Evolutionary conservation across 2,113 vertebrate genomes (phyloP), one percentile per base, ranked within the genome.

Genomic region (Megaleporinus macrocephalus): DNA sequence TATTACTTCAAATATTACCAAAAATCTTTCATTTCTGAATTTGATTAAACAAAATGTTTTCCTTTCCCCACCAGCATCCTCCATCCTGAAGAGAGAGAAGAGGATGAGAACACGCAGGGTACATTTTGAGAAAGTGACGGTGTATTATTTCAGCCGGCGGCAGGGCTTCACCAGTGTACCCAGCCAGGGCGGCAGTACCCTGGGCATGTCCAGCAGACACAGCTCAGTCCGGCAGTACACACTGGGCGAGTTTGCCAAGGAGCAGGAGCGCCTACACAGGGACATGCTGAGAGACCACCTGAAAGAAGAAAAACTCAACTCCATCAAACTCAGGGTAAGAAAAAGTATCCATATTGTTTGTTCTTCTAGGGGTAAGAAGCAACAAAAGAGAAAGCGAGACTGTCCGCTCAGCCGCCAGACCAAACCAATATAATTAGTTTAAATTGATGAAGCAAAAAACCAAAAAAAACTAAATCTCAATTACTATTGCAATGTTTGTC

Each of bases 111-210:
- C 95, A 0, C 95, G 96, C 88, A 96, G 96, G 94, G 98, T 99
- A 26, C 97, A 96, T 80, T 99, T 99, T 59, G 97, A 98, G 70
- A 98, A 97, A n/a, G 97, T 99, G 88, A 99, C 97, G 0, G 97
- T 99, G 82, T 99, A 98, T 91, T 99, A 99, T 94, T 99, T 99
- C 91, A 93, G 96, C 3, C 93, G 98, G 81, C 91, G 98, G 33
- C 98, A 99, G 90, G 98, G 98, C 83, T 99, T 99, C 93, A 99
- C 97, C 75, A 99, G 98, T 0, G 98, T 99, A 82, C 98, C 98
- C 91, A 99, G 98, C 85, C 98, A 99, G 86, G 98, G 98, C 0
- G 98, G 98, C 81, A 99, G 98, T 92, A 97, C 97, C 0, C 92
- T 99, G 95, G 98, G 98, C 80, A 99, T 99, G 98, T 97, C 97